Base-by-base conservation (phyloP, 2,888 invertebrate genomes). In the Sinelater perroti region DNA sequence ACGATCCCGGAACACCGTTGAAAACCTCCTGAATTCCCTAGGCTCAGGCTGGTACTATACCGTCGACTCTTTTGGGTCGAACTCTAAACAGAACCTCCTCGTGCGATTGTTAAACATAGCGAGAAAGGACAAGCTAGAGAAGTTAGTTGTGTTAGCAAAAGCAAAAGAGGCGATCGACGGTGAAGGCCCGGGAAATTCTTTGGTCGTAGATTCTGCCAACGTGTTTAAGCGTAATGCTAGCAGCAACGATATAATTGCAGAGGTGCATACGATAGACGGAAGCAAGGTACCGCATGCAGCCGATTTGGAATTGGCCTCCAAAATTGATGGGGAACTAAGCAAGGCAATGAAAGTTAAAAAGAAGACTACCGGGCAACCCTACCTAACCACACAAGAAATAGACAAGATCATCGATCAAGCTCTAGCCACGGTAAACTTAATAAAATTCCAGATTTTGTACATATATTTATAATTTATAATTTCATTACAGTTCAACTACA, bases 141-240 rank as follows among this genome's bases (percentile, higher is more conserved):
- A 65, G 24, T 35, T 70, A 24, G 49, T 70, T 3, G 53, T 70
- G 7, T 42, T 70, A 16, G 69, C 65, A 6, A 66, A 67, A 45
- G 53, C 62, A n/a, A 67, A 63, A 47, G 40, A 49, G 5, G 56
- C 56, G 20, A 11, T 45, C 38, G 18, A 17, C 11, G 2, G 35
- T 44, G 6, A 40, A 20, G 4, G 17, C 35, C 11, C 16, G 7
- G 10, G 10, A 18, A 36, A 51, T 33, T 57, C 61, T 3, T 62
- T 69, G 1, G 61, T 69, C 18, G 65, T 69, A 13, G 68, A 69
- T 28, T 66, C 66, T 2, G 68, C 69, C 5, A 65, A 68, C 40
- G 63, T 68, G n/a, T 69, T 69, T 47, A 61, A 50, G 24, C 4
- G 2, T 3, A 11, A 44, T 7, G 6, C 10, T 8, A 6, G 1